These are phyloP conservation scores for Styela clava DNA, from an alignment of 23 tunicate genomes.

Conservation along the genomic window DNA sequence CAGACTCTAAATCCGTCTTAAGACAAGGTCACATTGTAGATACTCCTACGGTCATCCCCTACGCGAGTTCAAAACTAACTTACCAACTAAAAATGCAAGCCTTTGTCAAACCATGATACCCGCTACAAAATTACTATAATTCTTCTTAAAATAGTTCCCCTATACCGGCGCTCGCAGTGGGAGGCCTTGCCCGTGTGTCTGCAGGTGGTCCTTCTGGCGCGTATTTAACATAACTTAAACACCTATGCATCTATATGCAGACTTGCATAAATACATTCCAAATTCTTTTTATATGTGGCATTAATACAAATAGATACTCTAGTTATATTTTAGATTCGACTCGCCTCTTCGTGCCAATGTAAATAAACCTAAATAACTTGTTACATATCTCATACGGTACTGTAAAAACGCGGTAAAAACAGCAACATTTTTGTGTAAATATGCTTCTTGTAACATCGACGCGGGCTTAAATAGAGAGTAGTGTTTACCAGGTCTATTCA, in stretches of 20 bases:
- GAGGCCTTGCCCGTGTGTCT: neutral
- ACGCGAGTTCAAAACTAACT: neutral
- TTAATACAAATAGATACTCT: too few species aligned
- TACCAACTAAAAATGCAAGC: neutral
- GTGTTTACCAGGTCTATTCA: too few species aligned
- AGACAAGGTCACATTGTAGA: neutral
- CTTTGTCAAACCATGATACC: neutral
- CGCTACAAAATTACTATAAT: neutral
- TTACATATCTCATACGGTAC: too few species aligned
- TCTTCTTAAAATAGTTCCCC: neutral
- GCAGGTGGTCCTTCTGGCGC: neutral
- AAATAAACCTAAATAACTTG: too few species aligned
- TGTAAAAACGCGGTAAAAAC: too few species aligned
- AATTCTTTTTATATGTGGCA: too few species aligned
- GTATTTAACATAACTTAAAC: neutral
- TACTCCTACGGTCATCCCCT: neutral
- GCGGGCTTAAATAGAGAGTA: too few species aligned
- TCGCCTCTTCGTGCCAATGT: too few species aligned
- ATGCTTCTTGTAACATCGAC: too few species aligned
- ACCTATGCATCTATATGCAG: neutral
- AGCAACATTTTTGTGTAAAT: too few species aligned
- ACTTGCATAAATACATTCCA: too few species aligned
- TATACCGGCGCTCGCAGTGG: neutral
- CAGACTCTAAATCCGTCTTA: neutral
- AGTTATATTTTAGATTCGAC: too few species aligned